Evolutionary conservation across 1,140 invertebrate genomes (phyloP), one percentile per base, ranked within the genome.

Genomic region (Seison nebaliae): DNA sequence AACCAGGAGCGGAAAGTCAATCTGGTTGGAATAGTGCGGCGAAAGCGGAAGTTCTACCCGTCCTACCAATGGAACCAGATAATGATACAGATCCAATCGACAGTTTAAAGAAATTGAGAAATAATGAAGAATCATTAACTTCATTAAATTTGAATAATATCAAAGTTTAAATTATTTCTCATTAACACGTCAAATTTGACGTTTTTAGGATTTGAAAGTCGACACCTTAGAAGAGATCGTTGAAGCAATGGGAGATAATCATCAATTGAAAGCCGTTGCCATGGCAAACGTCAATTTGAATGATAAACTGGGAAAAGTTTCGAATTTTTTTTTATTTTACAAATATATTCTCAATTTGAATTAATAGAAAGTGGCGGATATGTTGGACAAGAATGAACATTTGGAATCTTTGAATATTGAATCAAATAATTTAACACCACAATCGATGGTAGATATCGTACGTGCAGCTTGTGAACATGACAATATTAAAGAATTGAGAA

Each of bases 61-160:
- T 74, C 47, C 74, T 71, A 50, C 79, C 81, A 17, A 49, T 57
- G 9, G 80, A 88, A 50, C 80, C 83, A 41, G 80, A 81, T 38
- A 94, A 94, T 56, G 67, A 69, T 50, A 88, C 83, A 45, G 79
- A 93, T 55, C 70, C 79, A 20, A 81, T 88, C 39, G 71, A 76
- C 45, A 76, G 76, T 44, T 73, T 91, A 48, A 70, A 76, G 58
- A 69, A 73, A 60, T 71, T 88, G 24, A 51, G 76, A 50, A 70
- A 74, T 38, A 77, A 96, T 55, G 81, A 93, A 64, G 62, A 70
- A 44, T 70, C 71, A 50, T 60, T 84, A 49, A 70, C 70, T 52
- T 74, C 79, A 59, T 66, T 91, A 49, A 91, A 91, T 63, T 80
- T 78, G 68, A 91, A 91, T 65, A 91, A 91, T 63, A 88, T 91